Evolutionary conservation across 1,140 invertebrate genomes (phyloP).

Genomic region (Drosophila busckii): DNA sequence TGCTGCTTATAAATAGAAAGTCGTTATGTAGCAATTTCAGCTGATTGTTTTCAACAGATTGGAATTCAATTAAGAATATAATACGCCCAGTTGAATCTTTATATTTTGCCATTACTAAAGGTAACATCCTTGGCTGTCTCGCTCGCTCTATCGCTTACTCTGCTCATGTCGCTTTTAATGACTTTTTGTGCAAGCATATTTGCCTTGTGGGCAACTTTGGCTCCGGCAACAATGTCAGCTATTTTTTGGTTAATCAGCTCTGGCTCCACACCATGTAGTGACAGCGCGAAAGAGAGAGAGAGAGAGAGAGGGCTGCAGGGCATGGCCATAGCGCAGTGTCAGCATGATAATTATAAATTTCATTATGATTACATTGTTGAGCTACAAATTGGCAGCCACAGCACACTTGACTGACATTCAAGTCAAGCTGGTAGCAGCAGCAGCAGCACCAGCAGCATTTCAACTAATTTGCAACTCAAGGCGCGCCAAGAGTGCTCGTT

Average conservation of each 20-base stretch:
- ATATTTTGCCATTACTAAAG: too few relatives aligned
- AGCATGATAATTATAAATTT: constrained; percentile 65
- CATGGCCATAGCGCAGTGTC: constrained; percentile 36
- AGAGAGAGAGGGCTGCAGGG: too few relatives aligned
- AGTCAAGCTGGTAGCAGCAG: constrained; percentile 31
- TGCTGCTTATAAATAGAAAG: too few relatives aligned
- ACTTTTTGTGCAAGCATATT: constrained; percentile 44
- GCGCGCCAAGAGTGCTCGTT: constrained; percentile 25
- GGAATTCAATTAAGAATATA: too few relatives aligned
- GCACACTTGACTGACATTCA: too few relatives aligned
- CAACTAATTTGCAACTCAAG: constrained; percentile 55
- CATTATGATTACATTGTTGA: constrained; percentile 52
- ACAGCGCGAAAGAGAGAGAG: neutral
- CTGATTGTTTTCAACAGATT: too few relatives aligned
- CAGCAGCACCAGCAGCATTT: too few relatives aligned
- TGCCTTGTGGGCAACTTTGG: constrained; percentile 36
- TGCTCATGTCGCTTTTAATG: constrained; percentile 52
- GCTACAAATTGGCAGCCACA: constrained; percentile 15
- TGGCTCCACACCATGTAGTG: constrained; percentile 1
- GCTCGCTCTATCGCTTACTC: constrained; percentile 15
- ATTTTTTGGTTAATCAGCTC: constrained; percentile 54
- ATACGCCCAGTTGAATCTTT: too few relatives aligned
- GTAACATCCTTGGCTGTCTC: neutral
- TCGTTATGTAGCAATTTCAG: too few relatives aligned
- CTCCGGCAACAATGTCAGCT: constrained; percentile 56